Evolutionary conservation across 2,888 invertebrate species (phyloP), one percentile per base, ranked within the genome.

Genomic region (Pammene aurita): DNA sequence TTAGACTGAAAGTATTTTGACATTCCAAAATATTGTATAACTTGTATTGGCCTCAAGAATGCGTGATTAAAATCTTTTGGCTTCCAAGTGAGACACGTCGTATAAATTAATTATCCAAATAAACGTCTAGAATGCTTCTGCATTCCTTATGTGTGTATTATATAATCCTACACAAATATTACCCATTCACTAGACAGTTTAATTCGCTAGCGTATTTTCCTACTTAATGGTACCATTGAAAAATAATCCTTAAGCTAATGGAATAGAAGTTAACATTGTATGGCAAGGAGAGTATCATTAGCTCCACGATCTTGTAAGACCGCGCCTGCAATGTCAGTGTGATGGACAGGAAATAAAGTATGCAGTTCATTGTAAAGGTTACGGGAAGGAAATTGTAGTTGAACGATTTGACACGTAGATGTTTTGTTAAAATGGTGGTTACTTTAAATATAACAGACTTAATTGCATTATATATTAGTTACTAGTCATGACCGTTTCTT

Each of bases 271-370:
- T 54, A 60, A 42, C 35, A 58, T 26, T 16, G 52, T 60, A 34
- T 9, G 16, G 41, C 42, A n/a, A 46, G 14, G 13, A 0, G 6
- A 11, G 7, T 18, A 35, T 52, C 54, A 60, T 55, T 55, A 46
- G 26, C 35, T 60, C n/a, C 44, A 66, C 58, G 60, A 67, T 61
- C 52, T 67, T 61, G 60, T 46, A 54, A 60, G 54, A 46, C 38
- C 66, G 35, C 46, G n/a, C 11, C 11, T 38, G 54, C 54, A 61
- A 60, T 66, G 60, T 60, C 58, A 66, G 50, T 60, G 60, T 66
- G 58, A 58, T 58, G 13, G 26, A 41, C 62, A 26, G 52, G 50
- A 26, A 62, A 62, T 62, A 41, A 41, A 41, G n/a, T 62, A 34
- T 58, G 42, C 34, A 52, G 52, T 42, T 58, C 58, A 16, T 16